phyloP scores from a whole-genome alignment of 2,888 invertebrate genomes.

The Lapara coniferarum region DNA sequence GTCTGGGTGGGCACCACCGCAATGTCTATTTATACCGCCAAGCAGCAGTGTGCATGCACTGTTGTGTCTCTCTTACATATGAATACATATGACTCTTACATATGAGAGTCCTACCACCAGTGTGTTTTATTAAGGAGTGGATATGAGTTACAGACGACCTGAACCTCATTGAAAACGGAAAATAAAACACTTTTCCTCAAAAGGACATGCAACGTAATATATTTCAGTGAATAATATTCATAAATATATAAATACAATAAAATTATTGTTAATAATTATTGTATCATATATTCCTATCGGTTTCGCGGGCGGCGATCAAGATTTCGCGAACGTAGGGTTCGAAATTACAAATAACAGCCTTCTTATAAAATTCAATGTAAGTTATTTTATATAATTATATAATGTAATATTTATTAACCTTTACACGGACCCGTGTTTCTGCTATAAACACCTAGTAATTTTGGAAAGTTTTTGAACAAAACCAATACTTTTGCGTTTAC shows the following conservation, averaged over 20 bases:
- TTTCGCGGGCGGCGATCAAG: slow-evolving; percentile 4
- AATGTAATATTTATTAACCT: slow-evolving; percentile 19
- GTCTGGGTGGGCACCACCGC: too few relatives aligned
- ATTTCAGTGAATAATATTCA: neutral
- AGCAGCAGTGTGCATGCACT: too few relatives aligned
- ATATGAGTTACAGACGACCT: neutral
- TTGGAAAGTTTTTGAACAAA: slow-evolving; percentile 48
- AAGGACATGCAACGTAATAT: neutral
- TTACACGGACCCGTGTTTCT: neutral
- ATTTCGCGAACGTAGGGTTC: neutral
- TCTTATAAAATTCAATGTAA: slow-evolving; percentile 22
- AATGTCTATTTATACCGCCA: too few relatives aligned
- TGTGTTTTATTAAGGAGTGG: neutral
- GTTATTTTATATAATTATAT: slow-evolving; percentile 17
- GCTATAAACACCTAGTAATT: slow-evolving; percentile 49
- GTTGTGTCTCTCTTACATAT: too few relatives aligned
- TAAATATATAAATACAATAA: neutral
- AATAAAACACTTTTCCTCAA: neutral
- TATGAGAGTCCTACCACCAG: too few relatives aligned
- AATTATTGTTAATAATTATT: neutral
- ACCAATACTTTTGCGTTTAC: slow-evolving; percentile 39
- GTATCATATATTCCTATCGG: slow-evolving; percentile 6
- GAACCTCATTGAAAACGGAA: too few relatives aligned
- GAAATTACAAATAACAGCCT: neutral
- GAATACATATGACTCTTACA: too few relatives aligned